These are phyloP conservation scores for Heteromyza rotundicornis DNA, from an alignment of 2,888 invertebrate species.

Conservation along the genomic window DNA sequence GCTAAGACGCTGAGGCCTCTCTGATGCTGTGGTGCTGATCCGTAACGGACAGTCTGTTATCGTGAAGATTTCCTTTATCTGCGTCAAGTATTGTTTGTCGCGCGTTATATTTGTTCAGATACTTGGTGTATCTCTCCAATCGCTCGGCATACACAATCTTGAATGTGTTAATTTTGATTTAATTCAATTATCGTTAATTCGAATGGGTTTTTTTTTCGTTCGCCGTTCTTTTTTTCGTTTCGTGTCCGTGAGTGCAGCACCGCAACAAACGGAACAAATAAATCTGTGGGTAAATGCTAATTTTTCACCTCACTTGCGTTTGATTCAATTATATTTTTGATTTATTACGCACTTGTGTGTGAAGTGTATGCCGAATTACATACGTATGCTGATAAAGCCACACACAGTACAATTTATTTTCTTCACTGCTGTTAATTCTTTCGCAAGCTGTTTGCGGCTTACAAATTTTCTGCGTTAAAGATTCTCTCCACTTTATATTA, in stretches of 20 bases:
- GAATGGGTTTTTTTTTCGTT: neutral
- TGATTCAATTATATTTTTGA: conserved; percentile 2
- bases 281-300: too few species aligned
- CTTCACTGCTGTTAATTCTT: too few species aligned
- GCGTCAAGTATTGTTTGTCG: neutral
- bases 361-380: too few species aligned
- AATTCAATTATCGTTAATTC: neutral
- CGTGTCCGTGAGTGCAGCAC: neutral
- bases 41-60: neutral
- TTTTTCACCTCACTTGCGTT: conserved; percentile 2
- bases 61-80: neutral
- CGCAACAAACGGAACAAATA: too few species aligned
- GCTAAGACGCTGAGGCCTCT: neutral
- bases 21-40: neutral
- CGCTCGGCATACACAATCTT: neutral
- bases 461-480: too few species aligned
- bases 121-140: neutral
- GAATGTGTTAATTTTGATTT: neutral
- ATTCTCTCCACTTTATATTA: too few species aligned
- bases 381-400: too few species aligned
- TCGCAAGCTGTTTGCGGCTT: too few species aligned
- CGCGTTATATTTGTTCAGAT: neutral
- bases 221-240: neutral
- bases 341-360: conserved; percentile 4
- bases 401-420: too few species aligned